Conservation (phyloP, 2,797 vertebrate genomes). For the Garrulus glandarius region DNA sequence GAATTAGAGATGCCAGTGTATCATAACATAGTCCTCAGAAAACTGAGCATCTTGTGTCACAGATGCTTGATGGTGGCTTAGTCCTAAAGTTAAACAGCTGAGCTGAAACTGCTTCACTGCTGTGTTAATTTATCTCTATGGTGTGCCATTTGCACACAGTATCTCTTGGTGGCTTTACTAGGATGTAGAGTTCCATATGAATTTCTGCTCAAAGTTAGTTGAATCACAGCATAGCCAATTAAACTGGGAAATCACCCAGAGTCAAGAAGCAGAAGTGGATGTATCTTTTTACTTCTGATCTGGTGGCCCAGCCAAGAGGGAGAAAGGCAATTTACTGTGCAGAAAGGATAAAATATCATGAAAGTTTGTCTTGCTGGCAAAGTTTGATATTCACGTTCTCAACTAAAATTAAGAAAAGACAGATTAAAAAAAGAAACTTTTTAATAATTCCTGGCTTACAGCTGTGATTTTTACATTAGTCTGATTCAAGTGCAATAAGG, state of each 20-base stretch:
- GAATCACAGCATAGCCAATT: not conserved
- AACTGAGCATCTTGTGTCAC: not conserved
- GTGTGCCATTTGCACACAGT: not conserved
- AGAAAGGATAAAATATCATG: not conserved
- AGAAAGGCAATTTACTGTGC: not conserved
- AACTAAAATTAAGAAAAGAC: not conserved
- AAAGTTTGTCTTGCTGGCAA: not conserved
- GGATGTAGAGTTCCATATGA: not conserved
- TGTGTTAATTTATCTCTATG: not conserved
- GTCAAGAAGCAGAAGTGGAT: not conserved
- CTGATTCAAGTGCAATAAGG: not conserved
- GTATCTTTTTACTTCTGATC: not conserved
- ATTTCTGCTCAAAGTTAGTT: not conserved
- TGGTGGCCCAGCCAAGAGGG: not conserved
- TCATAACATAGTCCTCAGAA: not conserved
- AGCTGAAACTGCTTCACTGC: not conserved
- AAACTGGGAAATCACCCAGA: not conserved
- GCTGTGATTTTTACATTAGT: not conserved
- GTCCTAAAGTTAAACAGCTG: not conserved
- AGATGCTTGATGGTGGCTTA: not conserved
- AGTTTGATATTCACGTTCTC: not conserved
- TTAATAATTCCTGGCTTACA: not conserved
- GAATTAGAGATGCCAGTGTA: not conserved
- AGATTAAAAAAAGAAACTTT: not conserved
- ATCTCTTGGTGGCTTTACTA: not conserved